These are phyloP conservation scores for Numida meleagris DNA, from an alignment of 2,113 vertebrate genomes.

Conservation along the genomic window DNA sequence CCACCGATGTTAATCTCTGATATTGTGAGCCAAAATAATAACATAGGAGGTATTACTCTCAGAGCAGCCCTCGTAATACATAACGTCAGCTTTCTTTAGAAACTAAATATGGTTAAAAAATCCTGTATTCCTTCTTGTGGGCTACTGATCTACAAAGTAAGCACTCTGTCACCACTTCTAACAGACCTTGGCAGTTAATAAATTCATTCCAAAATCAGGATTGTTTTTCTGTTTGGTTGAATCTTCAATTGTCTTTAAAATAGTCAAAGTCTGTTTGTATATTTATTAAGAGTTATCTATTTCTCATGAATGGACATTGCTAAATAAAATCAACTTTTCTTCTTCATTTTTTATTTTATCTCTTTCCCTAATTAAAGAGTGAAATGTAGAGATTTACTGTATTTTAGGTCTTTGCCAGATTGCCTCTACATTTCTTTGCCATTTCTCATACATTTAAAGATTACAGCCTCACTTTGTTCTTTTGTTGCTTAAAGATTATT, in stretches of 20 bases:
- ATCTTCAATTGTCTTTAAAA: background rate
- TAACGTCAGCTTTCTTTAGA: background rate
- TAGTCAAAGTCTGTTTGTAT: background rate
- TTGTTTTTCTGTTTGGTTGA: background rate
- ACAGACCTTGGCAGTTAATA: background rate
- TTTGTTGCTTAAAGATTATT: background rate
- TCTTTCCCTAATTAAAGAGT: background rate
- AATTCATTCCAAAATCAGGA: background rate
- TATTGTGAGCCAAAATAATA: too few relatives aligned
- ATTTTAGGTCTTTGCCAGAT: background rate
- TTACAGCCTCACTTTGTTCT: rapidly evolving
- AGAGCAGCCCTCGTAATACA: background rate
- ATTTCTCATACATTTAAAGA: background rate
- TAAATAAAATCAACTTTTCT: background rate
- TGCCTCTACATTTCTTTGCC: background rate
- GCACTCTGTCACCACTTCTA: background rate
- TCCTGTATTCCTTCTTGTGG: background rate
- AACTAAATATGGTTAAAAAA: background rate
- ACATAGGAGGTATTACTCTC: too few relatives aligned
- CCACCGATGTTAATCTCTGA: too few relatives aligned
- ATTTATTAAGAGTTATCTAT: background rate
- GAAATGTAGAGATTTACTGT: background rate
- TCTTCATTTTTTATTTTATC: background rate
- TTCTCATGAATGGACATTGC: background rate
- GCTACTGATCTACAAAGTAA: background rate